Conservation (phyloP, 2,797 vertebrate genomes). For the Netta rufina region DNA sequence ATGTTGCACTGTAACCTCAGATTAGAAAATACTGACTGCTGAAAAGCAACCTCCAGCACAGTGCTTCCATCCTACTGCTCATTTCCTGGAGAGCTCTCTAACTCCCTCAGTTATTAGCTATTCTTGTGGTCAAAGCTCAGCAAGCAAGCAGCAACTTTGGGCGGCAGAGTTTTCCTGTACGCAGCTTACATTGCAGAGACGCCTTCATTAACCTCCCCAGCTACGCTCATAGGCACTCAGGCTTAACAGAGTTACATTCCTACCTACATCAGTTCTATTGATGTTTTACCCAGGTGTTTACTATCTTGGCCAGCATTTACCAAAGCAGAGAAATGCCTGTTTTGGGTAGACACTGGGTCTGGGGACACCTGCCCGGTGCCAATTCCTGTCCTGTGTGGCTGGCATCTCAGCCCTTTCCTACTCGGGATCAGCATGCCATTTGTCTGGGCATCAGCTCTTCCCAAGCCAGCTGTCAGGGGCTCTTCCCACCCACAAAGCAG, state of each 20-base stretch:
- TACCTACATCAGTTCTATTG: not conserved
- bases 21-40: not conserved
- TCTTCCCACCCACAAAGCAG: not conserved
- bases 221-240: accelerated
- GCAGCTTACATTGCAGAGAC: not conserved
- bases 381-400: accelerated
- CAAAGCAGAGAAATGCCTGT: not conserved
- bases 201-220: accelerated
- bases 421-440: not conserved
- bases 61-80: not conserved
- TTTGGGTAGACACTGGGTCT: not conserved
- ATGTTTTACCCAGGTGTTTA: accelerated
- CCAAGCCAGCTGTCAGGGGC: not conserved
- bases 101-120: not conserved
- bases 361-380: not conserved
- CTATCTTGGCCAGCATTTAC: not conserved
- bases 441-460: not conserved
- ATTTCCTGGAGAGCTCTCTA: not conserved
- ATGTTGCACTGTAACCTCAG: not conserved
- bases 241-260: not conserved
- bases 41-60: not conserved
- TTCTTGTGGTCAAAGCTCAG: not conserved
- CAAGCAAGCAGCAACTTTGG: not conserved
- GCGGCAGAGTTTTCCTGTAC: not conserved
- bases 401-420: not conserved